Conservation (phyloP, 1,140 invertebrate species). For the Olivierus martensii region DNA sequence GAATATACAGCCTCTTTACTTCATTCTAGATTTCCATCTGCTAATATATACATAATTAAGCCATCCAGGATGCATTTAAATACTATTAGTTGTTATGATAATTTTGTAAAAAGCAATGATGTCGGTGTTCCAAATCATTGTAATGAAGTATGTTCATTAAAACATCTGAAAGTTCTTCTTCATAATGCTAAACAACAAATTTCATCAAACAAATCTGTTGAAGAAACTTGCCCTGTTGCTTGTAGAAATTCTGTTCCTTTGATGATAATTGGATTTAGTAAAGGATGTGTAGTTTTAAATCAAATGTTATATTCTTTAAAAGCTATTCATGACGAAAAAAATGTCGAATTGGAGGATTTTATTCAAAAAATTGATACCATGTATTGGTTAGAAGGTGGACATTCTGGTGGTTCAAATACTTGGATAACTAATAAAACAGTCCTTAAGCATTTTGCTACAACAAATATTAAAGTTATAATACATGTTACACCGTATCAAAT, state of each 20-base stretch:
- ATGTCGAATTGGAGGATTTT: constrained; percentile 15
- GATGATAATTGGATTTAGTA: constrained; percentile 68
- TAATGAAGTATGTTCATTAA: constrained; percentile 47
- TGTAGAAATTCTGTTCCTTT: constrained; percentile 22
- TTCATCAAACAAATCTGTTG: no score
- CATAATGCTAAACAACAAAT: neutral
- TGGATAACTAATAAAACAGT: constrained; percentile 62
- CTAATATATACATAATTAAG: constrained; percentile 56
- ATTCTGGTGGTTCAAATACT: constrained; percentile 62
- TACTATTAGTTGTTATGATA: constrained; percentile 71
- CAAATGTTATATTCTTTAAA: constrained; percentile 74
- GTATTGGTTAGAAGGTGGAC: constrained; percentile 78
- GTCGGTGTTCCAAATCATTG: constrained; percentile 55
- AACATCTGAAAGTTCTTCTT: constrained; percentile 35
- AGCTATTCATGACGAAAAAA: neutral
- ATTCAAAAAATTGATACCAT: constrained; percentile 38
- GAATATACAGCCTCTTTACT: constrained; percentile 53
- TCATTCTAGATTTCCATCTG: constrained; percentile 47
- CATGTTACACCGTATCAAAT: constrained; percentile 75
- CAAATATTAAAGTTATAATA: constrained; percentile 50
- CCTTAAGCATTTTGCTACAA: constrained; percentile 49
- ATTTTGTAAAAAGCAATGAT: constrained; percentile 63
- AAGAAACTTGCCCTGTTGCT: no score
- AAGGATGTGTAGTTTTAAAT: constrained; percentile 82
- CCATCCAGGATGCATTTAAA: constrained; percentile 60